Percentiles rank a stretch among this genome's conserved stretches.
These are phyloP conservation scores for Hyalella azteca DNA, from an alignment of 2,888 invertebrate genomes.

Conservation along the genomic window DNA sequence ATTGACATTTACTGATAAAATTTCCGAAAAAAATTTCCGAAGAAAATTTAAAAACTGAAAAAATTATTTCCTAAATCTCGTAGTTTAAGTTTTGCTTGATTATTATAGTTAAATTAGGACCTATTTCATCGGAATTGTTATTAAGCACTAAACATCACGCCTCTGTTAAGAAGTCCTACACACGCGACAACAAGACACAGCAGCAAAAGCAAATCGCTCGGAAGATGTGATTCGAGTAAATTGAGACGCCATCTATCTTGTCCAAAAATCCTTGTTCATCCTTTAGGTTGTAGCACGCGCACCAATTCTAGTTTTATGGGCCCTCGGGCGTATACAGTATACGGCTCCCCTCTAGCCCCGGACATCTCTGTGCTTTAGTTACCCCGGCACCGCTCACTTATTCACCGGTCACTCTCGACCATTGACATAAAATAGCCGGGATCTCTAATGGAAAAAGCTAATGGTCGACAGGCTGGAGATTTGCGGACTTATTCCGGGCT, in stretches of 20 bases:
- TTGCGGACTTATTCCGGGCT: slow-evolving; percentile 36
- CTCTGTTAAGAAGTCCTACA: too few species aligned
- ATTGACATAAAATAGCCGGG: slow-evolving; percentile 39
- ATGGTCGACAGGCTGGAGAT: slow-evolving; percentile 38
- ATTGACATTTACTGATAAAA: too few species aligned
- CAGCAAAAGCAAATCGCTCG: slow-evolving; percentile 19
- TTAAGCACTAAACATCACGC: slow-evolving; percentile 17
- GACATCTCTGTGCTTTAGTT: slow-evolving; percentile 36
- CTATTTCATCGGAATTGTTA: too few species aligned
- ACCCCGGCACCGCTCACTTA: slow-evolving; percentile 29
- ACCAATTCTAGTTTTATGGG: slow-evolving; percentile 30
- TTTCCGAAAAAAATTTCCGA: too few species aligned
- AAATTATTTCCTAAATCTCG: too few species aligned
- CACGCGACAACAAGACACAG: background rate
- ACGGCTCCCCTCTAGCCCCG: background rate
- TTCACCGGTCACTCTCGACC: slow-evolving; percentile 31
- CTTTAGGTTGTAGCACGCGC: slow-evolving; percentile 29
- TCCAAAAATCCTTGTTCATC: slow-evolving; percentile 36
- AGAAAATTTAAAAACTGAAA: too few species aligned
- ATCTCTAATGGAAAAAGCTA: slow-evolving; percentile 40
- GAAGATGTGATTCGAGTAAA: slow-evolving; percentile 36
- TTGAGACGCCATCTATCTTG: slow-evolving; percentile 36
- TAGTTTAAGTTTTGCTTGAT: too few species aligned
- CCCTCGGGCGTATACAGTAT: slow-evolving; percentile 20
- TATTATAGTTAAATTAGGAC: too few species aligned